Percentiles rank a stretch among this genome's conserved stretches.
Evolutionary conservation across 2,888 invertebrate species (phyloP).

Genomic region (Saturnia pavonia): DNA sequence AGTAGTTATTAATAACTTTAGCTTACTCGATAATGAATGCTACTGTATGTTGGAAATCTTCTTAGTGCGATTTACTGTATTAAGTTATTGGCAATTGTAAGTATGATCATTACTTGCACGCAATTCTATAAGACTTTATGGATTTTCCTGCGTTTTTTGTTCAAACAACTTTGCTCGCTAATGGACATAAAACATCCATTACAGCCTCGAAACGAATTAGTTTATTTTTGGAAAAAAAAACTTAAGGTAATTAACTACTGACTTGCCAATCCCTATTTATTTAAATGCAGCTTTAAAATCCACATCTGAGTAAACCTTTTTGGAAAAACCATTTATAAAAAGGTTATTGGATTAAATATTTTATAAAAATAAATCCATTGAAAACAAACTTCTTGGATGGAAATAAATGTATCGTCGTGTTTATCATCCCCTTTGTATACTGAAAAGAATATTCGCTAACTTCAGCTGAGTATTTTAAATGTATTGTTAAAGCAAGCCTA

Average conservation of each 20-base stretch:
- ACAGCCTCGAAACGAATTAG: background rate
- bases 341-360: no score
- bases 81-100: slow-evolving; percentile 1
- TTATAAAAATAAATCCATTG: background rate
- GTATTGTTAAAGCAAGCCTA: no score
- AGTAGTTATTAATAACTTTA: background rate
- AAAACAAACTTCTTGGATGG: background rate
- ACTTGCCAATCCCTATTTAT: background rate
- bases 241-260: background rate
- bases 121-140: background rate
- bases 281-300: background rate
- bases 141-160: background rate
- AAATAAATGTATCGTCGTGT: no score
- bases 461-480: no score
- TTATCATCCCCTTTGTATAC: no score
- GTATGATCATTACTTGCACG: slow-evolving; percentile 5
- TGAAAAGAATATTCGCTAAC: no score
- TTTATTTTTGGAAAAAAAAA: slow-evolving; percentile 3
- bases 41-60: background rate
- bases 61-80: background rate
- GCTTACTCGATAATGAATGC: background rate
- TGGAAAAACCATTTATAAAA: no score
- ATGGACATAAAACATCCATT: slow-evolving; percentile 13
- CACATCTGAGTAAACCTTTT: background rate
- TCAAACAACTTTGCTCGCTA: background rate